A percentile compares a stretch with the other conserved stretches of the same genome.
Conservation (phyloP, 2,888 invertebrate species). For the Timandra comae region DNA sequence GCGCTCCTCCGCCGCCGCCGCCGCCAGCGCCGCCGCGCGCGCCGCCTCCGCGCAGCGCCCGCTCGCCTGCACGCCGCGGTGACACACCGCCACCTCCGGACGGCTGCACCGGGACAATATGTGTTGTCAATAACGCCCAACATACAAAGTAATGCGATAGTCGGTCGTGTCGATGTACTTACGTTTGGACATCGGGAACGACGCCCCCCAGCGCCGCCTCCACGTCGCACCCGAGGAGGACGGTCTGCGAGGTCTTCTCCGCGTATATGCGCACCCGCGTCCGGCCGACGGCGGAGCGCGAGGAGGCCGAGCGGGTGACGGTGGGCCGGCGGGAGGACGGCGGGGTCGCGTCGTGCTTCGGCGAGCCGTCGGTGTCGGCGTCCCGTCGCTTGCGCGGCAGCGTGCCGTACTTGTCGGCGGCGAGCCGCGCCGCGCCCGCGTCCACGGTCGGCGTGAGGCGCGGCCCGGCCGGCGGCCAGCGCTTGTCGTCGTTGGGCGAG, state of each 20-base stretch:
- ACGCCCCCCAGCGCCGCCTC: conserved; percentile 83
- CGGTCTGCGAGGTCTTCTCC: conserved; percentile 87
- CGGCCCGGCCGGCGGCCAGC: conserved; percentile 79
- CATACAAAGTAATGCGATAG: too few species aligned
- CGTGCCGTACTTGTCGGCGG: conserved; percentile 86
- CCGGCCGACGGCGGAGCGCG: conserved; percentile 54
- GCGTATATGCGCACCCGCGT: conserved; percentile 83
- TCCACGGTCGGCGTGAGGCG: conserved; percentile 51
- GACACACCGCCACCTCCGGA: conserved; percentile 64
- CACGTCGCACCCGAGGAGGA: conserved; percentile 82
- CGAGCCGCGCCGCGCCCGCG: conserved; percentile 53
- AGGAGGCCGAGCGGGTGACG: conserved; percentile 55
- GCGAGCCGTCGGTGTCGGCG: conserved; percentile 77
- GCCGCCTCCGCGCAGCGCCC: conserved; percentile 80
- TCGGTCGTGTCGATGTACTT: conserved; percentile 20
- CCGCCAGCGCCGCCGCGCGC: conserved; percentile 77
- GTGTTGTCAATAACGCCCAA: too few species aligned
- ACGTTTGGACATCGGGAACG: conserved; percentile 64
- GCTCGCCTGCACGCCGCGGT: conserved; percentile 80
- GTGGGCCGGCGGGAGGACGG: conserved; percentile 56
- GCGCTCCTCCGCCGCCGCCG: conserved; percentile 79
- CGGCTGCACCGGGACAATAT: conserved; percentile 34
- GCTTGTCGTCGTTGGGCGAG: conserved; percentile 82
- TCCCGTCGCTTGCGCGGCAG: conserved; percentile 84
- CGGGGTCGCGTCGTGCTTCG: conserved; percentile 59